phyloP scores from a whole-genome alignment of 2,797 vertebrate genomes.

The Arctocebus calabarensis region DNA sequence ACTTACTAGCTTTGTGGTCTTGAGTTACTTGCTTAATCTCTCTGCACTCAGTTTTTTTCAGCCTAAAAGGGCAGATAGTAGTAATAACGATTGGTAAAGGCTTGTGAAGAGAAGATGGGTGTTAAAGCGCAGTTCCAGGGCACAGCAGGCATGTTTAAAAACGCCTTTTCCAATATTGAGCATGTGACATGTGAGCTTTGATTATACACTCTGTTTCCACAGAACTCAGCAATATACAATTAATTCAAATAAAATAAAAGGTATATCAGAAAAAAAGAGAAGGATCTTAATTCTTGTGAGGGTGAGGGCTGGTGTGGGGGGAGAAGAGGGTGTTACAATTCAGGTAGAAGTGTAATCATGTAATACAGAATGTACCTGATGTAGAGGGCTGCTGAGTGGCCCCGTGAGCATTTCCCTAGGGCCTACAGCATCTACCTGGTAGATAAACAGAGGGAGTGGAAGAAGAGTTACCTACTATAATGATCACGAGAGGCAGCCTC shows the following conservation, averaged over 20 bases:
- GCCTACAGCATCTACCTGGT: background rate
- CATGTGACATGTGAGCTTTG: background rate
- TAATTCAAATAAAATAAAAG: background rate
- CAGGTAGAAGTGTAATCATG: background rate
- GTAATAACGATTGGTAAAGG: background rate
- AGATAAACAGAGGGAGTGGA: background rate
- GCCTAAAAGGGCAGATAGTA: background rate
- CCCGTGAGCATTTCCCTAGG: background rate
- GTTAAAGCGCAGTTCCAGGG: background rate
- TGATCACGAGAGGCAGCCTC: background rate
- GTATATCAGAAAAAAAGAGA: background rate
- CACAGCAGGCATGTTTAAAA: background rate
- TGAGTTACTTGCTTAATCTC: background rate
- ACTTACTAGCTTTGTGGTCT: background rate
- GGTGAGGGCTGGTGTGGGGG: background rate
- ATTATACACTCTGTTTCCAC: background rate
- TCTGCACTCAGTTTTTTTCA: background rate
- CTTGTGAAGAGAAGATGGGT: background rate
- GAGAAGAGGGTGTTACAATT: background rate
- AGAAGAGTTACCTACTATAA: background rate
- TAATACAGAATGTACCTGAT: background rate
- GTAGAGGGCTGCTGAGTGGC: background rate
- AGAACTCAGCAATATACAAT: background rate
- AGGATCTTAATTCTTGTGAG: background rate
- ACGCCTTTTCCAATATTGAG: background rate